Conservation (phyloP, 2,113 vertebrate genomes). For the Sinocyclocheilus grahami region DNA sequence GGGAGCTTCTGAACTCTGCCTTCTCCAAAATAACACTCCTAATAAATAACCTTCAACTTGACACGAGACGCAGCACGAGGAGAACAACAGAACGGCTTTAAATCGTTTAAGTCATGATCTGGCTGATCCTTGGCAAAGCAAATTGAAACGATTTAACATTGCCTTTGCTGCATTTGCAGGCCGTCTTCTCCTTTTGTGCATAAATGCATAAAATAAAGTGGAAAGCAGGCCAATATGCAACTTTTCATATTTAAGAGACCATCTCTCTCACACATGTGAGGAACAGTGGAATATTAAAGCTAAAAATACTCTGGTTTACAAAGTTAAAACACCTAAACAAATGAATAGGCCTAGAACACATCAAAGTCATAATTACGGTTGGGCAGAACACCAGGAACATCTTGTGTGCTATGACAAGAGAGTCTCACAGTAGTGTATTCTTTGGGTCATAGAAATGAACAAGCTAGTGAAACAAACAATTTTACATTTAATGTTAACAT, state of each 20-base stretch:
- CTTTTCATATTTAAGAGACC: neutral
- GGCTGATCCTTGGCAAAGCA: constrained; percentile 38
- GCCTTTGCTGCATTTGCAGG: constrained; percentile 32
- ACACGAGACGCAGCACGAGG: neutral
- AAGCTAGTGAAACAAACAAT: neutral
- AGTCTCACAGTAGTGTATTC: neutral
- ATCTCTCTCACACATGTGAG: neutral
- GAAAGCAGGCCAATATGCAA: constrained; percentile 1
- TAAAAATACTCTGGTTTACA: neutral
- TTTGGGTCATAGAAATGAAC: neutral
- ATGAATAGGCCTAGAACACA: neutral
- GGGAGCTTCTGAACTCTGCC: neutral
- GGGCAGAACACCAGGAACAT: neutral
- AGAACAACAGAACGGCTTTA: constrained; percentile 15
- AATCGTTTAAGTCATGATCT: constrained; percentile 50
- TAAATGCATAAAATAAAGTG: constrained; percentile 16
- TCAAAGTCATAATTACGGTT: neutral
- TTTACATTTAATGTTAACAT: neutral
- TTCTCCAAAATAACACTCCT: neutral
- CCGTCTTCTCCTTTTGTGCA: constrained; percentile 26
- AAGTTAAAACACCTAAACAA: neutral
- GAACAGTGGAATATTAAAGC: neutral
- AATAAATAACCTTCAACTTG: constrained; percentile 19
- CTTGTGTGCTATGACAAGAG: neutral
- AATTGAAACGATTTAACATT: constrained; percentile 27